Evolutionary conservation across 2,797 vertebrate species (phyloP), one percentile per base, ranked within the genome.

Genomic region (Enteromius afrohamiltoni): DNA sequence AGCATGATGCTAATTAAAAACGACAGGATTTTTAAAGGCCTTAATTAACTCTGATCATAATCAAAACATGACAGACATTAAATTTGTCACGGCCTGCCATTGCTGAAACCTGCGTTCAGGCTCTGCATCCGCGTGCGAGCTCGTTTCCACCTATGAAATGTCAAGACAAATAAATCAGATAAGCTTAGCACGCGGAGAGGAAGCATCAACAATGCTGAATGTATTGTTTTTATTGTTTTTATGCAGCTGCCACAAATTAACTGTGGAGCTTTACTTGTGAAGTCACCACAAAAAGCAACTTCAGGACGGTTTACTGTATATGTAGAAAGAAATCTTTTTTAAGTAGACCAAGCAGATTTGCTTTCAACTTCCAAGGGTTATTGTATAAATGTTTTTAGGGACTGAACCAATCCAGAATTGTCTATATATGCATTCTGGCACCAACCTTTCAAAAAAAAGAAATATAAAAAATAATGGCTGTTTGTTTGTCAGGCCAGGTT

Each of bases 11-110:
- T 88, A 88, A 89, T 89, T 87, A 93, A 94, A 95, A 93, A 93
- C 91, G 94, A 94, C 94, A 92, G 93, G 91, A 92, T 93, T 94
- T 95, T 94, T 93, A 94, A 93, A 94, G 94, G 91, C 91, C 93
- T 92, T 94, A 95, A 95, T 95, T 95, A 95, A 95, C 89, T 84
- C 89, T 91, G 91, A 93, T 92, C 91, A 93, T 93, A 94, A 94
- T 94, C 91, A 89, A 92, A 93, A 95, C 93, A 92, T 94, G 94
- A 94, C 93, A 94, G 93, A 92, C 93, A 93, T 92, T 92, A 94
- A 94, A 95, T 95, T 94, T 92, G 91, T 93, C 94, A 94, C 91
- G 92, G 92, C 62, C 82, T 85, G 80, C 80, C 86, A 83, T 77
- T 93, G 92, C 89, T 90, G 83, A 58, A 88, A 87, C 87, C 89